A percentile compares a stretch with the other conserved stretches of the same genome.
phyloP scores from a whole-genome alignment of 2,888 invertebrate species.

The Apotomis betuletana region DNA sequence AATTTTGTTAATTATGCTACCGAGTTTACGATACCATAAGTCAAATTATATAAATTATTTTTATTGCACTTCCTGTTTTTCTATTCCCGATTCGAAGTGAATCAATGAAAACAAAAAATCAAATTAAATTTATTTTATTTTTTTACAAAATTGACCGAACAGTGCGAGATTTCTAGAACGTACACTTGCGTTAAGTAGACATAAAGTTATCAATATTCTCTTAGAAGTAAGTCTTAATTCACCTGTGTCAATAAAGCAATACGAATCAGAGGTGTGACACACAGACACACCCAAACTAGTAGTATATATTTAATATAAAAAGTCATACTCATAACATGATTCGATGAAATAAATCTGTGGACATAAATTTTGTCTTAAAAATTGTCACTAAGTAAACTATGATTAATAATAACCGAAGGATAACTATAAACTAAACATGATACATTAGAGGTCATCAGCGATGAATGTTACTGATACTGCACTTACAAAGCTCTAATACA shows the following conservation, averaged over 20 bases:
- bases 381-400: slow-evolving; percentile 80
- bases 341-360: slow-evolving; percentile 64
- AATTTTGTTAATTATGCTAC: slow-evolving; percentile 81
- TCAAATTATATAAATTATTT: slow-evolving; percentile 83
- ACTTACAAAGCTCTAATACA: slow-evolving; percentile 73
- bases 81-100: slow-evolving; percentile 42
- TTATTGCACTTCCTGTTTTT: slow-evolving; percentile 73
- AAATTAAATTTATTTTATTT: slow-evolving; percentile 82
- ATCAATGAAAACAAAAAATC: slow-evolving; percentile 64
- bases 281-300: slow-evolving; percentile 64
- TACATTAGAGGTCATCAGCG: slow-evolving; percentile 75
- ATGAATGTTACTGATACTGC: slow-evolving; percentile 68
- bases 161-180: slow-evolving; percentile 84
- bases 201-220: slow-evolving; percentile 81
- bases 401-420: slow-evolving; percentile 80
- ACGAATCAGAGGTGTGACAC: slow-evolving; percentile 60
- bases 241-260: slow-evolving; percentile 80
- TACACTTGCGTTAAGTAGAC: slow-evolving; percentile 84
- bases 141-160: slow-evolving; percentile 84
- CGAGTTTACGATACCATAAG: slow-evolving; percentile 81
- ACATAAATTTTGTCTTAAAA: slow-evolving; percentile 72
- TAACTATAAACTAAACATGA: slow-evolving; percentile 79
- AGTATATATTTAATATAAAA: slow-evolving; percentile 71
- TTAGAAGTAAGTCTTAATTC: slow-evolving; percentile 82
- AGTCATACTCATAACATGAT: slow-evolving; percentile 76